Base-by-base conservation (phyloP, 2,888 invertebrate species). In the Muschampia plurimacula region DNA sequence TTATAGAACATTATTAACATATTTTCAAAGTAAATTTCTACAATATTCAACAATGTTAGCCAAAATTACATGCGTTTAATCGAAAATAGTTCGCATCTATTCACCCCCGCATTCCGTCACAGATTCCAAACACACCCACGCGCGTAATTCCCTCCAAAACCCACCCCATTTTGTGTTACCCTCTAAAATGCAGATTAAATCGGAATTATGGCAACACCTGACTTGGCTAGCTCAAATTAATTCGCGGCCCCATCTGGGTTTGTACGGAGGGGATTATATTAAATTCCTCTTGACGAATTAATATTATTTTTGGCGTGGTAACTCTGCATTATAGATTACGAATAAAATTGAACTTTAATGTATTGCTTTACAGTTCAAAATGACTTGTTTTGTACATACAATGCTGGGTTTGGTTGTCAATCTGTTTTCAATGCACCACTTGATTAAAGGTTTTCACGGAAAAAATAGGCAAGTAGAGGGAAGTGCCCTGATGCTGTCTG, bases 231-330 rank as follows among this genome's bases (percentile, higher is more conserved):
- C 77, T 73, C 74, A 80, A 82, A 84, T 82, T 84, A 84, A 83
- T 84, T 75, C 62, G 76, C 77, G 80, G 74, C 80, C 85, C 83
- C 87, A 86, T 86, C 87, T 87, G 87, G 77, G 67, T 78, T 75
- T 66, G 74, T 75, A 76, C 78, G 76, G 76, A 79, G 84, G 83
- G 88, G 88, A 83, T 88, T 86, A 87, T 86, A 87, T 86, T 84
- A 83, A 83, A 87, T 86, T 86, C 86, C 84, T 82, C 78, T 81
- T 83, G 83, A 83, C 81, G 85, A 83, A 88, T 88, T 87, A 85
- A 87, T 88, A 85, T 88, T 86, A 85, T 84, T 85, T 82, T 83
- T 82, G 74, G 73, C 49, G 75, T 79, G 81, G 81, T 78, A 81
- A 75, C 83, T 80, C 80, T 77, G 75, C 32, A n/a, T 6, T 68